Evolutionary conservation across 2,113 vertebrate species (phyloP), one percentile per base, ranked within the genome.

Genomic region (Stigmatopora nigra): DNA sequence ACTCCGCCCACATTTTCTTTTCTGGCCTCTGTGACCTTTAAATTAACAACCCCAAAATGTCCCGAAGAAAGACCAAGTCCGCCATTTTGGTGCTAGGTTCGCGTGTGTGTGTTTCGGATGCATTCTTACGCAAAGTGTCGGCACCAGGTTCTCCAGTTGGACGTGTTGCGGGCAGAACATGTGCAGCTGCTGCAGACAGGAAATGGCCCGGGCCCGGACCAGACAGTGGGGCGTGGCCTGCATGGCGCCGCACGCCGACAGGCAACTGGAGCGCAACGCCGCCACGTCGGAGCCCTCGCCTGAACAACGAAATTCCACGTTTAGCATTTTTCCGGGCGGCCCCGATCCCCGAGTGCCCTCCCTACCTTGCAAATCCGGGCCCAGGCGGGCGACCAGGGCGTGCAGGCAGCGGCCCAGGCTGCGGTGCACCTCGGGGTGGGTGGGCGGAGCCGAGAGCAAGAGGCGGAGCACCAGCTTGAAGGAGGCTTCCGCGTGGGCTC

Each of bases 161-260:
- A 97, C 91, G 0, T 97, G 92, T 13, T 87, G 84, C 9, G 95
- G 95, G 35, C 92, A 92, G 88, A 96, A 98, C 95, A 98, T 94
- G 85, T 98, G 95, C 71, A 98, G 93, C 85, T 97, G 94, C 84
- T 98, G 96, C 79, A 98, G 90, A 78, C 95, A 96, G 74, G 91
- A 91, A 74, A 97, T 92, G 70, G 94, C 91, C 75, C 93, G 89
- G 64, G 95, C 90, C 83, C 94, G 94, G 36, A 98, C 92, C 73
- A 96, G 88, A 71, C 89, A 93, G 84, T 94, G 93, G 0, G 92
- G 89, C 78, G 90, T 88, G 78, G 91, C 91, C 77, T 95, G 94
- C 92, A 98, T 95, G 81, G 94, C 89, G 5, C 85, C 88, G 78
- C 95, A 97, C 55, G 91, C 94, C 75, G 94, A 64, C 44, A 95